These are phyloP conservation scores for Istiophorus platypterus DNA, from an alignment of 2,113 vertebrate genomes.

Conservation along the genomic window DNA sequence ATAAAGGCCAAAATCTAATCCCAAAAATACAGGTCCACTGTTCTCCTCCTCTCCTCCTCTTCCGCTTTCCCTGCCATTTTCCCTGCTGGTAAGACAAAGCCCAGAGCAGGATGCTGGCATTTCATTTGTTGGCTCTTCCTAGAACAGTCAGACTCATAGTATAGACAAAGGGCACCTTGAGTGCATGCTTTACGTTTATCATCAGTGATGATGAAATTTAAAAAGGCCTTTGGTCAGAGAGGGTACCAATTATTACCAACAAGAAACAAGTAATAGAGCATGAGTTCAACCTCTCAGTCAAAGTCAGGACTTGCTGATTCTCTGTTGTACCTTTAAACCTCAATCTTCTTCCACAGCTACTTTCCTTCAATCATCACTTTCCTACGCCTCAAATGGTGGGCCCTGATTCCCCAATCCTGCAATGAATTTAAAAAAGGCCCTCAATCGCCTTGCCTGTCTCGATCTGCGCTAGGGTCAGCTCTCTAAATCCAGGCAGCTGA, in stretches of 20 bases:
- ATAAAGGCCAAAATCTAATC: slow-evolving; percentile 52
- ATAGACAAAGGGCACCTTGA: slow-evolving; percentile 41
- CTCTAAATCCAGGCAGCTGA: slow-evolving; percentile 78
- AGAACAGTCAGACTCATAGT: slow-evolving; percentile 17
- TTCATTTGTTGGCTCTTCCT: slow-evolving; percentile 14
- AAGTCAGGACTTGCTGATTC: slow-evolving; percentile 34
- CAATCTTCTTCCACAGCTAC: slow-evolving; percentile 22
- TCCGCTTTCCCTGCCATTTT: background rate
- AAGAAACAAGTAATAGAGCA: slow-evolving; percentile 36
- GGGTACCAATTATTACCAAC: slow-evolving; percentile 16
- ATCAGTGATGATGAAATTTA: slow-evolving; percentile 29
- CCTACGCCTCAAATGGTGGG: slow-evolving; percentile 44
- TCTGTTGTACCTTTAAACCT: slow-evolving; percentile 51
- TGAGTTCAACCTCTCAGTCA: slow-evolving; percentile 30
- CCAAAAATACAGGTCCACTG: slow-evolving; percentile 47
- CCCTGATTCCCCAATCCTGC: slow-evolving; percentile 48
- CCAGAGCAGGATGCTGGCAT: slow-evolving; percentile 28
- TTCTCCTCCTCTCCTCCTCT: slow-evolving; percentile 34
- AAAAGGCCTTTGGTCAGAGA: slow-evolving; percentile 29
- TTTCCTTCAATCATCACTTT: slow-evolving; percentile 58
- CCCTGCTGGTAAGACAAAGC: slow-evolving; percentile 34
- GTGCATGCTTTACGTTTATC: slow-evolving; percentile 36
- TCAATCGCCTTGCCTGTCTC: slow-evolving; percentile 68
- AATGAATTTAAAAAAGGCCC: slow-evolving; percentile 75
- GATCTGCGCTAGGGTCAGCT: slow-evolving; percentile 72